Percentiles rank a stretch among this genome's conserved stretches.
phyloP scores from a whole-genome alignment of 2,797 vertebrate species.

The Lagocephalus sceleratus region DNA sequence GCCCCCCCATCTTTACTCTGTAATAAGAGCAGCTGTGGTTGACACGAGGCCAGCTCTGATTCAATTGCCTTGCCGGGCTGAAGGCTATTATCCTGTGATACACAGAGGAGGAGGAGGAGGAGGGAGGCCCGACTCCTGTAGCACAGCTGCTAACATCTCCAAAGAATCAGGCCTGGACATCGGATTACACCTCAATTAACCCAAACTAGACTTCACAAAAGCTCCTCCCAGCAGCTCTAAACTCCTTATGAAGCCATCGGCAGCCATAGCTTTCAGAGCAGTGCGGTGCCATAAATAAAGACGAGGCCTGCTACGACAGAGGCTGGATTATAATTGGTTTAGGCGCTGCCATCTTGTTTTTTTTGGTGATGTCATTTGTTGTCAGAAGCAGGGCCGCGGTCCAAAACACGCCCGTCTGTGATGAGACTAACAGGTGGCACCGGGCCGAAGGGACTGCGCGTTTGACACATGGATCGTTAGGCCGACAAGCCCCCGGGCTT shows the following conservation, averaged over 20 bases:
- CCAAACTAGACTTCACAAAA: background rate
- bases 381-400: too few species aligned
- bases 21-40: slow-evolving; percentile 78
- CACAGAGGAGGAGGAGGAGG: slow-evolving; percentile 2
- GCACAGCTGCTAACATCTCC: slow-evolving; percentile 51
- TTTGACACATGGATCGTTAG: background rate
- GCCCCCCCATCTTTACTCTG: slow-evolving; percentile 55
- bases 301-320: too few species aligned
- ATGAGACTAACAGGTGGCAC: too few species aligned
- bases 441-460: too few species aligned
- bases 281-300: too few species aligned
- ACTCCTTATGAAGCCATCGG: too few species aligned
- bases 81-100: slow-evolving; percentile 60
- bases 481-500: background rate
- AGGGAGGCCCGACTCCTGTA: slow-evolving; percentile 40
- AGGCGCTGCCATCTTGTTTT: too few species aligned
- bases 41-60: slow-evolving; percentile 63
- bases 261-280: too few species aligned
- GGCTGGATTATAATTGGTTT: too few species aligned
- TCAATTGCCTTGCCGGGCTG: slow-evolving; percentile 71
- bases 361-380: too few species aligned
- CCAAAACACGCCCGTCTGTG: too few species aligned
- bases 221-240: background rate
- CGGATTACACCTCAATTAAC: background rate
- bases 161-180: background rate